Evolutionary conservation across 2,113 vertebrate species (phyloP).

Genomic region (Chiloscyllium plagiosum): DNA sequence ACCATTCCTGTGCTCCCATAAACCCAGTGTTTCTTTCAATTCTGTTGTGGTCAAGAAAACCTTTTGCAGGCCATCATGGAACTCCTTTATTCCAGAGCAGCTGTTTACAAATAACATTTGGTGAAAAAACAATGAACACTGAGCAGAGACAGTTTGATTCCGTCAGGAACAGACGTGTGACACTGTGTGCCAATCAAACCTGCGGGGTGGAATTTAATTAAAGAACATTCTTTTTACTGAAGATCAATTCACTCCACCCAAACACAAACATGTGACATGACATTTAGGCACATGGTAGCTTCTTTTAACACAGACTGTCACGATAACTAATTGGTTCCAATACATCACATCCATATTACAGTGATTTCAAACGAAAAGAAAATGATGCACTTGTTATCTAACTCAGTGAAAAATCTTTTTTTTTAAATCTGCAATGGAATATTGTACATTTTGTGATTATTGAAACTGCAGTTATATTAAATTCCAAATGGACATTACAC

Average conservation of each 20-base stretch:
- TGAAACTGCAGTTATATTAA: background rate
- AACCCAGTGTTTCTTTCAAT: background rate
- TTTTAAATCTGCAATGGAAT: background rate
- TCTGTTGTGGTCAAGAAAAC: background rate
- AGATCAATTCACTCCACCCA: background rate
- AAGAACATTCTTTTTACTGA: background rate
- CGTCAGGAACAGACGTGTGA: background rate
- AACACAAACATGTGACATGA: background rate
- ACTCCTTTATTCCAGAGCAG: background rate
- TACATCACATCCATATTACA: background rate
- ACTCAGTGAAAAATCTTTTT: background rate
- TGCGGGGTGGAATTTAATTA: background rate
- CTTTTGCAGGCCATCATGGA: background rate
- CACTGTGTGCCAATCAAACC: background rate
- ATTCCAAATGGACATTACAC: no score
- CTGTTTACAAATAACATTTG: background rate
- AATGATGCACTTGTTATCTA: background rate
- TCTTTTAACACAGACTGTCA: background rate
- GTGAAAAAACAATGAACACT: background rate
- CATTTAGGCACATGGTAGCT: no score
- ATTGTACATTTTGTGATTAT: background rate
- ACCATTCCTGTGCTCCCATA: background rate
- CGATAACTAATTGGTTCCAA: background rate
- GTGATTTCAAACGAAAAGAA: background rate
- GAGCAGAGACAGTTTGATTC: background rate